Percentiles rank a stretch among this genome's conserved stretches.
Evolutionary conservation across 2,888 invertebrate species (phyloP).

Genomic region (Odontocerum albicorne): DNA sequence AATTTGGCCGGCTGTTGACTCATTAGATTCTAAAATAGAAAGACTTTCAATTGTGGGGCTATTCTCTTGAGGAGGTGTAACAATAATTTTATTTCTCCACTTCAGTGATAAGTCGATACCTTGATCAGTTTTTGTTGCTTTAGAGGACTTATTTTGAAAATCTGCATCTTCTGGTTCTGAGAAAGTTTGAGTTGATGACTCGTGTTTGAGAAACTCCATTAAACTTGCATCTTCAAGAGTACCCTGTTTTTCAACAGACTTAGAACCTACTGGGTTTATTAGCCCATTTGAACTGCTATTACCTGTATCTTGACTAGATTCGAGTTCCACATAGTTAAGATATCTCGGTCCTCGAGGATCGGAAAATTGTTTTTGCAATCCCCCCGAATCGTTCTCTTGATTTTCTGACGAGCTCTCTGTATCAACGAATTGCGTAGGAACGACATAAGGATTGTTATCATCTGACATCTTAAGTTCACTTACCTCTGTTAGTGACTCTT

Average conservation of each 20-base stretch:
- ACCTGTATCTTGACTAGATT: slow-evolving; percentile 32
- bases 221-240: slow-evolving; percentile 63
- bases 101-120: slow-evolving; percentile 47
- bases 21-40: slow-evolving; percentile 52
- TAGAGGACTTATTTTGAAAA: too few relatives aligned
- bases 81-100: slow-evolving; percentile 60
- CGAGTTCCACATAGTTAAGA: slow-evolving; percentile 26
- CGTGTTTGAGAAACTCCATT: slow-evolving; percentile 53
- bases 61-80: slow-evolving; percentile 63
- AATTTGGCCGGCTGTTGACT: slow-evolving; percentile 40
- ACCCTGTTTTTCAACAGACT: slow-evolving; percentile 56
- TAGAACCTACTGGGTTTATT: slow-evolving; percentile 31
- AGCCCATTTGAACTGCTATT: slow-evolving; percentile 27
- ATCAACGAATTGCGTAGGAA: slow-evolving; percentile 56
- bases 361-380: slow-evolving; percentile 11
- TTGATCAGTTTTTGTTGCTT: slow-evolving; percentile 8
- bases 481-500: slow-evolving; percentile 69
- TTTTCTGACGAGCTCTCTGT: slow-evolving; percentile 57
- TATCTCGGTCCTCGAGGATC: slow-evolving; percentile 14
- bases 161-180: slow-evolving; percentile 41
- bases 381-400: slow-evolving; percentile 41
- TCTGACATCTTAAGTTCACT: slow-evolving; percentile 62
- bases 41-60: slow-evolving; percentile 61
- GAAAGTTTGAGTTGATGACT: slow-evolving; percentile 47
- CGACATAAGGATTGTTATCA: slow-evolving; percentile 53